These are phyloP conservation scores for Solen grandis DNA, from an alignment of 1,140 invertebrate species.

Conservation along the genomic window DNA sequence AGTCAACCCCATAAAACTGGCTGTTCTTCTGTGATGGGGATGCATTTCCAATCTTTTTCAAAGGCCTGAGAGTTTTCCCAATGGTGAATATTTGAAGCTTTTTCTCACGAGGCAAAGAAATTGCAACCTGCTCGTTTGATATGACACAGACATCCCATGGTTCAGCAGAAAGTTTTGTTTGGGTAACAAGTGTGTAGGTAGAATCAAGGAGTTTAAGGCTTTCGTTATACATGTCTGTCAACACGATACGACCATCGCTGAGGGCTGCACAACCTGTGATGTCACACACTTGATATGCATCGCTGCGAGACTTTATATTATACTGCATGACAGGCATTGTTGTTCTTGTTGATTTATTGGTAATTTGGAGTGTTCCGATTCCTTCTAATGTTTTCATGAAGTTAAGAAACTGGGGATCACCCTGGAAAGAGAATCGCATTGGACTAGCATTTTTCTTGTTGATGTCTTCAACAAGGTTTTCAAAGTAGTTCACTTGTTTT, in stretches of 20 bases:
- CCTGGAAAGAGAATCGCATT: constrained; percentile 25
- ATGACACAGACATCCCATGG: constrained; percentile 41
- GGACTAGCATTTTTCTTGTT: constrained; percentile 21
- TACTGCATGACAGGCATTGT: constrained; percentile 16
- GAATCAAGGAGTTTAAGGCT: constrained; percentile 38
- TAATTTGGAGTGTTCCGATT: constrained; percentile 27
- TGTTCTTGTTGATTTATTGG: constrained; percentile 8
- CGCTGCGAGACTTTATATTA: constrained; percentile 37
- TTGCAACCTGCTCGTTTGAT: constrained; percentile 21
- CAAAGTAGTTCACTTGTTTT: constrained; percentile 31
- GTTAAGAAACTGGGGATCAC: constrained; percentile 28
- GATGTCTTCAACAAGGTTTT: constrained; percentile 30
- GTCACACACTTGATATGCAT: constrained; percentile 39
- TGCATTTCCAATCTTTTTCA: constrained; percentile 32
- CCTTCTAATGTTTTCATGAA: constrained; percentile 11
- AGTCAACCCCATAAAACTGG: constrained; percentile 46
- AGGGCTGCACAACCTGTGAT: constrained; percentile 34
- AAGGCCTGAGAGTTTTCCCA: constrained; percentile 34
- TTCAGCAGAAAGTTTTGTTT: constrained; percentile 46
- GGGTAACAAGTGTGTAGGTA: constrained; percentile 31
- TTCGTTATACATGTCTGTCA: constrained; percentile 46
- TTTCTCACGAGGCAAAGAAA: constrained; percentile 31
- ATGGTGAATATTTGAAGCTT: constrained; percentile 50
- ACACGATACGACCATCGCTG: constrained; percentile 33
- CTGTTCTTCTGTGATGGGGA: constrained; percentile 7